Evolutionary conservation across 2,113 vertebrate genomes (phyloP).

Genomic region (Grus americana): DNA sequence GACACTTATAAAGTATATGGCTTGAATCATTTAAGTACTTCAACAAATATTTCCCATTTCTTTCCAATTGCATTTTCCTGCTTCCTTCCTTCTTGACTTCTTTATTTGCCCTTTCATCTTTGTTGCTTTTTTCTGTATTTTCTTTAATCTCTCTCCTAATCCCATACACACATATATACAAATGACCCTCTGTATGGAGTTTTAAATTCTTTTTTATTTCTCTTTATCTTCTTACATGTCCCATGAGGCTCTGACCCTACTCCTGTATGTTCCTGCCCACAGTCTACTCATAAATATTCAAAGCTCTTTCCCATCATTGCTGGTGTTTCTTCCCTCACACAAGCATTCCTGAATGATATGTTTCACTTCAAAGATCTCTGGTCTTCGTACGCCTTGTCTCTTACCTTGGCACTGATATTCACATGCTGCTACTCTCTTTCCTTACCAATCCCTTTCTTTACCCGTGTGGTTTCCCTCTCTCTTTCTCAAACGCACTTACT

Average conservation of each 20-base stretch:
- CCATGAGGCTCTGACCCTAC: background rate
- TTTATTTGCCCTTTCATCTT: background rate
- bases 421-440: background rate
- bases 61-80: background rate
- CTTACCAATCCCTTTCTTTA: background rate
- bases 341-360: background rate
- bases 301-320: background rate
- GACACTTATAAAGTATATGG: background rate
- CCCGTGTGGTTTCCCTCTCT: background rate
- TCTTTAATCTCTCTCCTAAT: background rate
- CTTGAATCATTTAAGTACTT: background rate
- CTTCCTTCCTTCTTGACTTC: background rate
- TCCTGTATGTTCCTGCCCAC: background rate
- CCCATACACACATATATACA: background rate
- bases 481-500: background rate
- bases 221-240: background rate
- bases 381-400: background rate
- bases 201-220: background rate
- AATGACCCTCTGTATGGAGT: background rate
- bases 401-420: background rate
- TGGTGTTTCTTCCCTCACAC: background rate
- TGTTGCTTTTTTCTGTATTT: background rate
- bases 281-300: constrained; percentile 35
- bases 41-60: background rate
- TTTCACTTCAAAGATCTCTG: background rate